phyloP scores from a whole-genome alignment of 1,140 invertebrate genomes.

The Dinothrombium tinctorium region DNA sequence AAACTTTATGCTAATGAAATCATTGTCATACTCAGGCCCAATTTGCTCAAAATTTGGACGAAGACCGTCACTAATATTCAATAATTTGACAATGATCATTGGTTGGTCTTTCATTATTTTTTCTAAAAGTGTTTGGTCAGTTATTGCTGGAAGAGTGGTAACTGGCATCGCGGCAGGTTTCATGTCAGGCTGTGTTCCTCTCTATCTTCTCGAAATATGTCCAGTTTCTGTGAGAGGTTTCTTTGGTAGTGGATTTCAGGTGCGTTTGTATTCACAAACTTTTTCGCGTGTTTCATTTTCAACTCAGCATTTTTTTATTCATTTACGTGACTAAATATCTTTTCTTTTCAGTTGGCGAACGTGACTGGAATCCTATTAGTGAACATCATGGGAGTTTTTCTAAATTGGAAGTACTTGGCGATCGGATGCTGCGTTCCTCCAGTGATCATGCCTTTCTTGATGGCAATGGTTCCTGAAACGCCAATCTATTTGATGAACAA shows the following conservation, averaged over 20 bases:
- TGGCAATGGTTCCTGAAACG: conserved; percentile 7
- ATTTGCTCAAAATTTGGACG: conserved; percentile 31
- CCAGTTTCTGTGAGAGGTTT: conserved; percentile 52
- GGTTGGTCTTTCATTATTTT: conserved; percentile 52
- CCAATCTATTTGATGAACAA: conserved; percentile 3
- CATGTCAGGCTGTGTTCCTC: conserved; percentile 32
- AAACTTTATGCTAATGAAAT: too few relatives aligned
- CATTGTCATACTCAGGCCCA: too few relatives aligned
- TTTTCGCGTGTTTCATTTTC: too few relatives aligned
- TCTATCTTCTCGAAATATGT: conserved; percentile 74
- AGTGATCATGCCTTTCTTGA: conserved; percentile 4
- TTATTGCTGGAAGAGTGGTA: conserved; percentile 37
- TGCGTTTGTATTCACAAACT: too few relatives aligned
- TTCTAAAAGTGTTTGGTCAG: conserved; percentile 25
- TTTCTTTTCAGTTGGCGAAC: too few relatives aligned
- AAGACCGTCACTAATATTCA: conserved; percentile 40
- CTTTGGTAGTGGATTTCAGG: conserved; percentile 51
- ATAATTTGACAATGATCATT: conserved; percentile 40
- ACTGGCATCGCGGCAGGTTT: conserved; percentile 36
- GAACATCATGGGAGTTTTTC: not conserved
- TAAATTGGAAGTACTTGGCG: conserved; percentile 4
- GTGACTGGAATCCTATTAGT: not conserved
- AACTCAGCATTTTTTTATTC: too few relatives aligned
- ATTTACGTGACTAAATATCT: too few relatives aligned
- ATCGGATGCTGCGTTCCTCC: not conserved